Base-by-base conservation (phyloP, 2,888 invertebrate species). In the Adela reaumurella region DNA sequence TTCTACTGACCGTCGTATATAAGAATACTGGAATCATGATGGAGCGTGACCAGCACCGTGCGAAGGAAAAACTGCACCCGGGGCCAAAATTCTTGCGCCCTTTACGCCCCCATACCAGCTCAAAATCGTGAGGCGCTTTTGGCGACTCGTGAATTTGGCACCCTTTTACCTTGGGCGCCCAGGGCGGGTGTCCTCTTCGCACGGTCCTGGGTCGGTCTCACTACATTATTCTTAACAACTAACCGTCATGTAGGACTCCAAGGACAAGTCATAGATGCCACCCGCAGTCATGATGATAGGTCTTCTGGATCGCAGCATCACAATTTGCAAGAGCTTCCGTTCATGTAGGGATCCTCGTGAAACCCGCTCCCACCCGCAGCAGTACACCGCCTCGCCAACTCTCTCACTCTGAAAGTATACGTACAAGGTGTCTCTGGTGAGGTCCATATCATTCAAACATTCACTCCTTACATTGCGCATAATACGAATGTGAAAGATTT, bases 331-430 rank as follows among this genome's bases (percentile, higher is more conserved):
- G 8, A 67, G 64, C 1, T 64, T 60, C 0, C 64, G 66, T 14
- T 8, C 35, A 2, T 69, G 52, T 0, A 64, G 67, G 3, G 69
- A 52, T 2, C 53, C 51, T 0, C 62, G 53, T 29, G 67, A 44
- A 0, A 74, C 74, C 1, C 60, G 55, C 55, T 77, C 76, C 77
- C 77, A 77, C 0, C 70, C 68, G 0, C 70, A 74, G 45, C 57
- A 64, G 53, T 76, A 78, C 14, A 69, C 59, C 0, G 74, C 65
- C 18, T 68, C 62, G 0, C 68, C 62, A 17, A 74, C 61, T 29
- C 58, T 61, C 42, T 59, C 24, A 24, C 24, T 24, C 24, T 24
- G 24, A 24, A 24, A 24, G 4, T 24, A 24, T 24, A 4, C 4
- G 8, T 24, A 24, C 24, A 24, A 24, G n/a, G n/a, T n/a, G n/a